Evolutionary conservation across 2,888 invertebrate genomes (phyloP).

Genomic region (Xestia sexstrigata): DNA sequence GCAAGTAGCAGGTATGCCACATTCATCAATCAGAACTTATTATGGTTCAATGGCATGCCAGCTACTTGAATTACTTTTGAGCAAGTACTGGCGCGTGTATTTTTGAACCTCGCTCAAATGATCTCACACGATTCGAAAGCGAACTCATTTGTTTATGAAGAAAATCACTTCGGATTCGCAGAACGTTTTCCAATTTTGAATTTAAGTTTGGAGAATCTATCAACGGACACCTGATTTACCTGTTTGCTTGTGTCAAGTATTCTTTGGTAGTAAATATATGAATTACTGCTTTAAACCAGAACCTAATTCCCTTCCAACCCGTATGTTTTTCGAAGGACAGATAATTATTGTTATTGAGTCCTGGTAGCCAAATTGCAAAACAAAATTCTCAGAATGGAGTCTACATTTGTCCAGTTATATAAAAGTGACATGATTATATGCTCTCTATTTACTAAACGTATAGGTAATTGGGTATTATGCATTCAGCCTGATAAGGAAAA

Average conservation of each 20-base stretch:
- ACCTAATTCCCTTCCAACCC: background rate
- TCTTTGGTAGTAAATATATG: background rate
- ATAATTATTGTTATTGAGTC: constrained; percentile 5
- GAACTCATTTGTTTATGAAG: background rate
- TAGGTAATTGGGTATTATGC: no score
- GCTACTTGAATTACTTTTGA: background rate
- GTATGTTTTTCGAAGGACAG: background rate
- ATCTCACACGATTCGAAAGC: background rate
- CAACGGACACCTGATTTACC: no score
- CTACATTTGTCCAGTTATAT: background rate
- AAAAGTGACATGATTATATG: background rate
- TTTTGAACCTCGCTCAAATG: background rate
- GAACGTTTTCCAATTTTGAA: constrained; percentile 6
- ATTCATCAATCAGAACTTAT: no score
- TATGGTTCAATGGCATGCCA: background rate
- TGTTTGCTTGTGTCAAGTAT: background rate
- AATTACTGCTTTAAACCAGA: background rate
- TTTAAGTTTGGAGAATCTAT: background rate
- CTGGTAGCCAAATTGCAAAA: background rate
- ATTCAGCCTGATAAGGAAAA: no score
- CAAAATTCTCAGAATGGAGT: background rate
- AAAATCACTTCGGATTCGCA: background rate
- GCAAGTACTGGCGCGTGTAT: background rate
- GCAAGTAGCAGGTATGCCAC: no score
- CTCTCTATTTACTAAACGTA: background rate